Evolutionary conservation across 2,888 invertebrate genomes (phyloP).

Genomic region (Hydriomena furcata): DNA sequence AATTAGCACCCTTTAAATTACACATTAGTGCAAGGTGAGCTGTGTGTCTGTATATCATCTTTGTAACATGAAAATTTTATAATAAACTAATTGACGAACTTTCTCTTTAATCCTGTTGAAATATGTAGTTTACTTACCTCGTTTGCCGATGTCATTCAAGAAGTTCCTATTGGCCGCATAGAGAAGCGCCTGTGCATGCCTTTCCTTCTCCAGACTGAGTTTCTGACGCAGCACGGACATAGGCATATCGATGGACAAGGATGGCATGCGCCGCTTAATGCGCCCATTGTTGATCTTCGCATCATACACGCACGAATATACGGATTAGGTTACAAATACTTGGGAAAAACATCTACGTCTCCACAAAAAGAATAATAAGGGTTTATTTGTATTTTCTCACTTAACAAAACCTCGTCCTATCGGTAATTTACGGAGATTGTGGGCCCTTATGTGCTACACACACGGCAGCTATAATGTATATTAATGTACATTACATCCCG

Average conservation of each 20-base stretch:
- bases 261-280: slow-evolving; percentile 85
- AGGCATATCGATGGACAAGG: slow-evolving; percentile 93
- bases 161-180: slow-evolving; percentile 86
- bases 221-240: slow-evolving; percentile 93
- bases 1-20: too few relatives aligned
- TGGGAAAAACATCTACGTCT: not conserved
- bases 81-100: too few relatives aligned
- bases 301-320: slow-evolving; percentile 8
- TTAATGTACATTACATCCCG: too few relatives aligned
- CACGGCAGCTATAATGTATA: too few relatives aligned
- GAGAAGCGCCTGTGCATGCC: slow-evolving; percentile 86
- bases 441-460: too few relatives aligned
- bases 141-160: slow-evolving; percentile 90
- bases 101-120: too few relatives aligned
- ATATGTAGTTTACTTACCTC: slow-evolving; percentile 61
- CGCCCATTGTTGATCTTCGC: slow-evolving; percentile 69
- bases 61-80: too few relatives aligned
- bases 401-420: not conserved
- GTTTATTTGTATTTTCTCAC: not conserved
- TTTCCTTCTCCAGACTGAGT: slow-evolving; percentile 89
- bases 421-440: not conserved
- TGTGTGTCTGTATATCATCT: too few relatives aligned
- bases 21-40: too few relatives aligned
- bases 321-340: slow-evolving; percentile 1
- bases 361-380: too few relatives aligned